These are phyloP conservation scores for Herpailurus yagouaroundi DNA, from an alignment of 2,113 vertebrate genomes.

Conservation along the genomic window DNA sequence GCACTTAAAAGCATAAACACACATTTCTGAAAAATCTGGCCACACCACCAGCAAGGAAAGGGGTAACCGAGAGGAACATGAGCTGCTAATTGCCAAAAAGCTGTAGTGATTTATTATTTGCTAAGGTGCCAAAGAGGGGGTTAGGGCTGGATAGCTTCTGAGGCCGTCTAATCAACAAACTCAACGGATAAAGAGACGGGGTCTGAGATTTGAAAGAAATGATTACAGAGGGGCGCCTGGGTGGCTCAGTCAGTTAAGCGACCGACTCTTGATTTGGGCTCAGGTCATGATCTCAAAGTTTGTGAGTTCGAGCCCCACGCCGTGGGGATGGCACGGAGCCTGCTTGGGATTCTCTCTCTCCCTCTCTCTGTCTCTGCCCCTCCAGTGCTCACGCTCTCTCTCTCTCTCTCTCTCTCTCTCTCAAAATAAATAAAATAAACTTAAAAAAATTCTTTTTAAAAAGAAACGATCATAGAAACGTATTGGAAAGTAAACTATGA, in stretches of 20 bases:
- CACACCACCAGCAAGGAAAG: not conserved
- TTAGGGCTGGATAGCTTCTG: not conserved
- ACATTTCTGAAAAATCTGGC: not conserved
- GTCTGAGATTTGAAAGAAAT: not conserved
- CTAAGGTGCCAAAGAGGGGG: not conserved
- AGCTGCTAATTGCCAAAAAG: not conserved
- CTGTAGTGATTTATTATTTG: not conserved
- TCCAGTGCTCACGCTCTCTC: too few species aligned
- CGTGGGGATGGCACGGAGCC: too few species aligned
- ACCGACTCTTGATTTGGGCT: too few species aligned
- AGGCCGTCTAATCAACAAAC: rapidly evolving
- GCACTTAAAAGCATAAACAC: not conserved
- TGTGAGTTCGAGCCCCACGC: too few species aligned
- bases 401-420: too few species aligned
- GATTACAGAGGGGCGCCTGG: too few species aligned
- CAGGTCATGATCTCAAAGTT: too few species aligned
- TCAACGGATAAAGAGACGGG: rapidly evolving
- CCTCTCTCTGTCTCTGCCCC: too few species aligned
- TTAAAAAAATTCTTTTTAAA: not conserved
- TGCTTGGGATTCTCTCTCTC: too few species aligned
- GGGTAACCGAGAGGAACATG: not conserved
- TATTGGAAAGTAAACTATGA: rapidly evolving
- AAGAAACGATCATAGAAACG: not conserved
- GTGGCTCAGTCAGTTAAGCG: too few species aligned
- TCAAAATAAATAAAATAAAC: too few species aligned